Base-by-base conservation (phyloP, 1,140 invertebrate genomes). In the Drosophila ambigua region DNA sequence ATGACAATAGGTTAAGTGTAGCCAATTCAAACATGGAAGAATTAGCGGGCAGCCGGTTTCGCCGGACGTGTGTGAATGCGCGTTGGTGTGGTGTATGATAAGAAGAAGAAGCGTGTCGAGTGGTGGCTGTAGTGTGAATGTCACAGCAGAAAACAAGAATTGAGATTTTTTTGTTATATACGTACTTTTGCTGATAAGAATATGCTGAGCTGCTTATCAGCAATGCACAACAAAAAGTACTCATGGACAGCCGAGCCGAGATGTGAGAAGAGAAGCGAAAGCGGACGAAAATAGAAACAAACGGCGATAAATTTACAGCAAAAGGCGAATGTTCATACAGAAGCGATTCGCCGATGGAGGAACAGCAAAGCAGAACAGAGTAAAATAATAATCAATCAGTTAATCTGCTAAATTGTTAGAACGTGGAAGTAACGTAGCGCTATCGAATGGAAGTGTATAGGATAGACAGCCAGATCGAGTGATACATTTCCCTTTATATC, bases 201-300 rank as follows among this genome's bases (percentile, higher is more conserved):
- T 64, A 78, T 68, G 68, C 65, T 60, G 73, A 55, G 66, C 68
- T 62, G 51, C 82, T 85, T 85, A 85, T 85, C 82, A 82, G 82
- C 74, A 78, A 85, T 85, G 82, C 82, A 87, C 82, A 85, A 85
- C 82, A 87, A 85, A 75, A 81, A 65, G 50, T 45, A 64, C 68
- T 49, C 74, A 58, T 52, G 16, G 57, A 62, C 61, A 45, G 35
- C 35, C 35, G 35, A 39, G 23, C 26, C 43, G 45, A 52, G 52
- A 61, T 64, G 55, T 72, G 61, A 59, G 62, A 54, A 41, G 60
- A 51, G 51, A 73, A 76, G 65, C 82, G 78, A 87, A 78, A 85
- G 69, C 69, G 69, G 66, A 85, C 69, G 48, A 77, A 85, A 87
- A 87, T 85, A 85, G 74, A 85, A 85, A 72, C 78, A 87, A 77